Conservation (phyloP, 2,797 vertebrate genomes). For the Poecile montanus region DNA sequence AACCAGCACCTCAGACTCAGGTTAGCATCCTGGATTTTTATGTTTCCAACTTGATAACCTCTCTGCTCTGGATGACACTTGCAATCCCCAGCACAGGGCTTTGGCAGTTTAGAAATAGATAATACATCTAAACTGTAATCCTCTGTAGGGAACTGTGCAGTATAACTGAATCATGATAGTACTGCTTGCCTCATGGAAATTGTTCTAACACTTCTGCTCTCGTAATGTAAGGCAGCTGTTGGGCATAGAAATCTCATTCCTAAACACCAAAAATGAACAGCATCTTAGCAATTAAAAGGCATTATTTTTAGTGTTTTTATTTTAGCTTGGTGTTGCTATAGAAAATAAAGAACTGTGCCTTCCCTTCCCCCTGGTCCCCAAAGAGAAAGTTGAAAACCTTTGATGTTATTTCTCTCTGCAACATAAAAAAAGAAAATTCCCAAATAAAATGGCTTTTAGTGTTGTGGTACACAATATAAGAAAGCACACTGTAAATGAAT, state of each 20-base stretch:
- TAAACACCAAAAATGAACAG: neutral
- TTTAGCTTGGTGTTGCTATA: neutral
- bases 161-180: neutral
- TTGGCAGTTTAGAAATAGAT: neutral
- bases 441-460: neutral
- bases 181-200: neutral
- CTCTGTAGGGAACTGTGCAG: neutral
- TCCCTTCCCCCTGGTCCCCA: rapidly evolving
- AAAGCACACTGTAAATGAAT: neutral
- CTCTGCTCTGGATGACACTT: neutral
- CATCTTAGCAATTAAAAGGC: neutral
- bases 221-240: neutral
- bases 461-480: neutral
- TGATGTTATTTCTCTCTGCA: neutral
- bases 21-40: neutral
- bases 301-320: neutral
- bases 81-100: neutral
- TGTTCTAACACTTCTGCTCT: neutral
- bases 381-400: neutral
- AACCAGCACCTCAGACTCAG: neutral
- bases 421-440: neutral
- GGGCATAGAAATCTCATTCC: neutral
- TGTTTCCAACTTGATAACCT: neutral
- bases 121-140: too few species aligned
- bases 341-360: neutral